Evolutionary conservation across 1,140 invertebrate species (phyloP).

Genomic region (Steinernema feltiae): DNA sequence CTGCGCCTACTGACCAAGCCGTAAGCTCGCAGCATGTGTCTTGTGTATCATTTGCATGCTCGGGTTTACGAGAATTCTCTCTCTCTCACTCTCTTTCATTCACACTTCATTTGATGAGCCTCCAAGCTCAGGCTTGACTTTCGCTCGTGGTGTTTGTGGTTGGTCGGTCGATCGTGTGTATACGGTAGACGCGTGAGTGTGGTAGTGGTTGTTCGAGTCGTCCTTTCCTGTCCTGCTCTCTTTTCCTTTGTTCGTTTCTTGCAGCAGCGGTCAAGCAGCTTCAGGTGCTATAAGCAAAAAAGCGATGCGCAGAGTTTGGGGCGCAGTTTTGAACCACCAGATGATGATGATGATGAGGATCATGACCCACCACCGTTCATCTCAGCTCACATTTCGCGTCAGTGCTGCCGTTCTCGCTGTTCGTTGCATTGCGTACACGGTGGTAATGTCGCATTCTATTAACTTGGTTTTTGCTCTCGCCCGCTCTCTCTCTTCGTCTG

Average conservation of each 20-base stretch:
- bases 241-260: neutral
- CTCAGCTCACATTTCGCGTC: too few species aligned
- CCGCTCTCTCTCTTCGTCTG: too few species aligned
- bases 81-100: neutral
- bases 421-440: too few species aligned
- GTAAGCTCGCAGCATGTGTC: constrained; percentile 42
- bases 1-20: constrained; percentile 55
- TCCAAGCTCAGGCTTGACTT: too few species aligned
- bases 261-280: constrained; percentile 6
- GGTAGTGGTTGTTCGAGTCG: neutral
- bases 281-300: neutral
- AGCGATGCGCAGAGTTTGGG: neutral
- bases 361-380: too few species aligned
- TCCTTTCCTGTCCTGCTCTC: neutral
- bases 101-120: neutral
- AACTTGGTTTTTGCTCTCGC: too few species aligned
- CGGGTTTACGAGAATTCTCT: neutral
- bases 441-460: too few species aligned
- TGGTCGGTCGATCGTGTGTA: neutral
- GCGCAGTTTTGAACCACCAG: too few species aligned
- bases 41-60: constrained; percentile 4
- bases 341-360: too few species aligned
- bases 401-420: too few species aligned
- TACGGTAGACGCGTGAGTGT: too few species aligned
- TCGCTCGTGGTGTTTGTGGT: neutral